Percentiles rank a stretch among this genome's conserved stretches.
Conservation (phyloP, 37 sponge, comb jelly and placozoan species). For the Haliclona indistincta region DNA sequence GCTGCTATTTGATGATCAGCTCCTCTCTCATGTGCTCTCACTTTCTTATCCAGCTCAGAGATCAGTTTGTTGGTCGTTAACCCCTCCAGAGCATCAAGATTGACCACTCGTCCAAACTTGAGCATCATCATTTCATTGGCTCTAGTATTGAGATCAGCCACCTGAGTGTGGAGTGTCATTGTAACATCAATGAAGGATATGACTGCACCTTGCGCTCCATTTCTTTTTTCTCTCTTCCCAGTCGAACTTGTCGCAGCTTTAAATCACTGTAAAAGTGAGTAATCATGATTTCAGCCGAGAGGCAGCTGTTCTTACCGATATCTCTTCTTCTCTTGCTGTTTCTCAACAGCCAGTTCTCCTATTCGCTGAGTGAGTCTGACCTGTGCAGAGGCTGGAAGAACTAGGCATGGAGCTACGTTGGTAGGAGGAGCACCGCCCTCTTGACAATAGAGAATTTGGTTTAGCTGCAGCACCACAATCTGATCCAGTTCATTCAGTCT, state of each 20-base stretch:
- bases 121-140: conserved; percentile 87
- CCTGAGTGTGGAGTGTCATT: conserved; percentile 18
- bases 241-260: conserved; percentile 36
- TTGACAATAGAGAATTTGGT: conserved; percentile 78
- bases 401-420: conserved; percentile 65
- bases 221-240: conserved; percentile 85
- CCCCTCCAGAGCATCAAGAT: conserved; percentile 84
- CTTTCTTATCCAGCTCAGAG: conserved; percentile 73
- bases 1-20: conserved; percentile 14
- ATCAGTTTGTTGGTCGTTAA: conserved; percentile 67
- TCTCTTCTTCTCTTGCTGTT: conserved; percentile 74
- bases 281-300: background rate
- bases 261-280: conserved; percentile 46
- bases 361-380: conserved; percentile 62
- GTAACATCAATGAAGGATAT: background rate
- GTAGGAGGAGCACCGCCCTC: conserved; percentile 54
- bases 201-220: conserved; percentile 58
- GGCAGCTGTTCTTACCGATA: conserved; percentile 52
- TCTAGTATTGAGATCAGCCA: conserved; percentile 61
- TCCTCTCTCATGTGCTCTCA: conserved; percentile 54
- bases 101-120: conserved; percentile 96
- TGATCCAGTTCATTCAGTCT: conserved; percentile 93
- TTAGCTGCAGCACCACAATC: conserved; percentile 78
- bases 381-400: conserved; percentile 68
- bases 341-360: conserved; percentile 79